phyloP scores from a whole-genome alignment of 2,888 invertebrate species.

The Vesta saturnalis region DNA sequence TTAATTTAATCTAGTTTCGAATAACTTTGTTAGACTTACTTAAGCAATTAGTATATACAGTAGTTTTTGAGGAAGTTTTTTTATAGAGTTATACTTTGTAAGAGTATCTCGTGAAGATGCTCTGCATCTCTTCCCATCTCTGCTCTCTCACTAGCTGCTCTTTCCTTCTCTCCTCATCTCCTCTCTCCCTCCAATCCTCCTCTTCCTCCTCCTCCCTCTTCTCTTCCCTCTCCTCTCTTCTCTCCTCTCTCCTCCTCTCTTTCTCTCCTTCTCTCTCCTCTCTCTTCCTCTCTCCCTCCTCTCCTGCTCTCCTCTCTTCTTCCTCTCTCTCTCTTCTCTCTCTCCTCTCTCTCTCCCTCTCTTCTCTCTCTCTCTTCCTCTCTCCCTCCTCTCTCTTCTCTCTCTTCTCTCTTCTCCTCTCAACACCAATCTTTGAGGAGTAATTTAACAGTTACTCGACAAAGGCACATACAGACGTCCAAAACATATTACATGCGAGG shows the following conservation, averaged over 20 bases:
- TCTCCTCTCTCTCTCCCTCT: background rate
- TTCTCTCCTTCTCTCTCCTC: conserved; percentile 28
- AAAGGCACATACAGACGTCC: too few relatives aligned
- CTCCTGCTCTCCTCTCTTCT: background rate
- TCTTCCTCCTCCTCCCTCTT: background rate
- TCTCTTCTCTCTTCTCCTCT: background rate
- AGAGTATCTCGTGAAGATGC: too few relatives aligned
- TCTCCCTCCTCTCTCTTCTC: background rate
- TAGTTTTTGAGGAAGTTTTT: too few relatives aligned
- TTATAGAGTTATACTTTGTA: too few relatives aligned
- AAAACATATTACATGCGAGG: too few relatives aligned
- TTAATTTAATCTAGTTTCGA: too few relatives aligned
- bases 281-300: background rate
- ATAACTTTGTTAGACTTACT: too few relatives aligned
- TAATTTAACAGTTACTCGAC: too few relatives aligned
- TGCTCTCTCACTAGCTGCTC: background rate
- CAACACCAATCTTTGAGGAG: too few relatives aligned
- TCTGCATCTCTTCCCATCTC: background rate
- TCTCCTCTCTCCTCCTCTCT: conserved; percentile 32
- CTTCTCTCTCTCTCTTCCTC: background rate
- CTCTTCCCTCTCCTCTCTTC: conserved; percentile 37
- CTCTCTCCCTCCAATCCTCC: background rate
- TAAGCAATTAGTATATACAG: too few relatives aligned
- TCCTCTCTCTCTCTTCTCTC: background rate
- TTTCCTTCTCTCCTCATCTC: background rate